phyloP scores from a whole-genome alignment of 2,113 vertebrate species.

The Choloepus hoffmanni region DNA sequence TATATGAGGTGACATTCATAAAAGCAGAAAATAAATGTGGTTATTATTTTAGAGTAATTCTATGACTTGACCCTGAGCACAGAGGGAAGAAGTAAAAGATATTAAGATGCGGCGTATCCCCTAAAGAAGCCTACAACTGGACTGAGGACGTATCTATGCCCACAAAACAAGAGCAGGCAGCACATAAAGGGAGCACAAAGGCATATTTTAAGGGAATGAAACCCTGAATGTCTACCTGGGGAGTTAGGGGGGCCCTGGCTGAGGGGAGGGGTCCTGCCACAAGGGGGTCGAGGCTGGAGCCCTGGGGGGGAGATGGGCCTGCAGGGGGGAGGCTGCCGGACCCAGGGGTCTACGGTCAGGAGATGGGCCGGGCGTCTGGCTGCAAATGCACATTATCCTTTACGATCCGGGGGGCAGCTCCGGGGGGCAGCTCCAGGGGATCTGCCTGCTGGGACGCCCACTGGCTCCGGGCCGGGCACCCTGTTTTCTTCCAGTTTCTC shows the following conservation, averaged over 20 bases:
- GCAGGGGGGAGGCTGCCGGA: no score
- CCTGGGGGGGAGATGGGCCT: no score
- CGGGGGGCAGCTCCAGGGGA: no score
- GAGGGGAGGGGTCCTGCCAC: no score
- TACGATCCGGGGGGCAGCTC: no score
- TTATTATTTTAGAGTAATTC: background rate
- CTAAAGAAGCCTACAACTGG: fast-evolving
- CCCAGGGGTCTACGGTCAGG: no score
- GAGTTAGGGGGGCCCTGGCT: background rate
- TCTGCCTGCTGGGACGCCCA: no score
- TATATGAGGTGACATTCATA: background rate
- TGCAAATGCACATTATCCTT: no score
- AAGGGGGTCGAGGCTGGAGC: background rate
- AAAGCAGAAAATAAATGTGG: background rate
- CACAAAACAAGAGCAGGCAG: background rate
- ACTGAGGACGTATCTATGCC: fast-evolving
- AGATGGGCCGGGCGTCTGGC: no score
- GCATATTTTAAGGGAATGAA: no score
- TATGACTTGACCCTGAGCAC: background rate
- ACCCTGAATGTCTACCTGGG: background rate
- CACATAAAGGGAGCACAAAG: background rate
- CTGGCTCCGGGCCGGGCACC: no score
- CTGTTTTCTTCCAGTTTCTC: no score
- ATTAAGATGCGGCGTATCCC: fast-evolving
- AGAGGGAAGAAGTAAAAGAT: background rate